Evolutionary conservation across 2,113 vertebrate genomes (phyloP).

Genomic region (Strix aluco): DNA sequence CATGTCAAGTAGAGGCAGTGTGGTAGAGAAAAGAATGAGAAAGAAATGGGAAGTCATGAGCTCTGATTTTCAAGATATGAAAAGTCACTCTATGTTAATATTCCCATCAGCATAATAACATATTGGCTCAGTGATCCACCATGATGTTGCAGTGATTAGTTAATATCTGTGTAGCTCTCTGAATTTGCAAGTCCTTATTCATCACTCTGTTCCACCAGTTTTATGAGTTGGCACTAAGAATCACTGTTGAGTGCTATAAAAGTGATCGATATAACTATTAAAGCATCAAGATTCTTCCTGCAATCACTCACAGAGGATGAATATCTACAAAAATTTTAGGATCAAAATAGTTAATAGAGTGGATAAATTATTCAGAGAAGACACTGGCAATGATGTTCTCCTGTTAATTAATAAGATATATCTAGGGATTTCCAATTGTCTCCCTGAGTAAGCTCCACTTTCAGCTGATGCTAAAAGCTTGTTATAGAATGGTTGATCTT

Average conservation of each 20-base stretch:
- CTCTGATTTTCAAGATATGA: background rate
- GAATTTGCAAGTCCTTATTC: background rate
- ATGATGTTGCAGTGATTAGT: background rate
- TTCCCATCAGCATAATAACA: background rate
- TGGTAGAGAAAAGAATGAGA: background rate
- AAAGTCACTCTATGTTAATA: background rate
- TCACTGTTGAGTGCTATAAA: background rate
- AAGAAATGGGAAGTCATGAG: background rate
- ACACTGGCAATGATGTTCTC: conserved; percentile 16
- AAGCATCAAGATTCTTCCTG: conserved; percentile 9
- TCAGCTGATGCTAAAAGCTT: background rate
- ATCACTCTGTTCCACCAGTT: background rate
- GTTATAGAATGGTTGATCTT: background rate
- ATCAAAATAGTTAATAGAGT: conserved; percentile 27
- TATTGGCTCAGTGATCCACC: background rate
- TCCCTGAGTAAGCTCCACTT: background rate
- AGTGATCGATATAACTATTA: conserved; percentile 11
- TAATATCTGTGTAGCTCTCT: conserved; percentile 22
- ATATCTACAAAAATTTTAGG: conserved; percentile 35
- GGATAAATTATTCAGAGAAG: conserved; percentile 39
- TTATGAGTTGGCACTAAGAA: conserved; percentile 18
- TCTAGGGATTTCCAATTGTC: conserved; percentile 11
- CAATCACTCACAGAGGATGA: conserved; percentile 11
- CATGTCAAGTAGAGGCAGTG: background rate
- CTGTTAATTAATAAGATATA: conserved; percentile 59